Evolutionary conservation across 2,797 vertebrate species (phyloP).

Genomic region (Morus bassanus): DNA sequence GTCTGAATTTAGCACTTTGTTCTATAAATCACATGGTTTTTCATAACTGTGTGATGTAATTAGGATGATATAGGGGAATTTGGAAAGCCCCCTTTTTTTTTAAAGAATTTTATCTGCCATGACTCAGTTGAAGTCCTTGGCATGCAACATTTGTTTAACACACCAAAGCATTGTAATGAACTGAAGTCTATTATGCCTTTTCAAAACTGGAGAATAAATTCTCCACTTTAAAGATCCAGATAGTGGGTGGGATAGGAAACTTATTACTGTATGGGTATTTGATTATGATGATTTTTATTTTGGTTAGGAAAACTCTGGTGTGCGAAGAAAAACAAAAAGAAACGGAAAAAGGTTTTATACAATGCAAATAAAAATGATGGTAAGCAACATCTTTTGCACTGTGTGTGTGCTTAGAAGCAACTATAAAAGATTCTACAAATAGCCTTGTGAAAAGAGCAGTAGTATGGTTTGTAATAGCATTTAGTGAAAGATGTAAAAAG

Average conservation of each 20-base stretch:
- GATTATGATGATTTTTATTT: slow-evolving; percentile 38
- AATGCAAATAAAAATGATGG: slow-evolving; percentile 94
- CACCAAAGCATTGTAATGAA: background rate
- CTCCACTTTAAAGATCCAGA: background rate
- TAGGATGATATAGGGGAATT: background rate
- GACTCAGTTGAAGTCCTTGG: background rate
- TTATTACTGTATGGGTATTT: background rate
- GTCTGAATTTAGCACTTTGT: background rate
- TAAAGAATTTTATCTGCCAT: background rate
- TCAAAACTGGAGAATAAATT: background rate
- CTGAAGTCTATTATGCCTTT: background rate
- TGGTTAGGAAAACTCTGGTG: slow-evolving; percentile 94
- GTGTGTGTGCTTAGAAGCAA: background rate
- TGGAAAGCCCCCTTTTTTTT: background rate
- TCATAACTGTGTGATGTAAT: background rate
- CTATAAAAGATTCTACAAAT: background rate
- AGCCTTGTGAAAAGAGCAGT: background rate
- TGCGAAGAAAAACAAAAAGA: slow-evolving; percentile 98
- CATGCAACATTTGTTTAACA: background rate
- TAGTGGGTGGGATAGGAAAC: background rate
- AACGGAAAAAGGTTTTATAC: slow-evolving; percentile 93
- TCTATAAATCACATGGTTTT: background rate
- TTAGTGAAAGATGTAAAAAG: background rate
- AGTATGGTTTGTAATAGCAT: background rate
- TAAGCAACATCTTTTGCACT: slow-evolving; percentile 62